Conservation (phyloP, 2,113 vertebrate genomes). For the Rhinoptilus africanus region DNA sequence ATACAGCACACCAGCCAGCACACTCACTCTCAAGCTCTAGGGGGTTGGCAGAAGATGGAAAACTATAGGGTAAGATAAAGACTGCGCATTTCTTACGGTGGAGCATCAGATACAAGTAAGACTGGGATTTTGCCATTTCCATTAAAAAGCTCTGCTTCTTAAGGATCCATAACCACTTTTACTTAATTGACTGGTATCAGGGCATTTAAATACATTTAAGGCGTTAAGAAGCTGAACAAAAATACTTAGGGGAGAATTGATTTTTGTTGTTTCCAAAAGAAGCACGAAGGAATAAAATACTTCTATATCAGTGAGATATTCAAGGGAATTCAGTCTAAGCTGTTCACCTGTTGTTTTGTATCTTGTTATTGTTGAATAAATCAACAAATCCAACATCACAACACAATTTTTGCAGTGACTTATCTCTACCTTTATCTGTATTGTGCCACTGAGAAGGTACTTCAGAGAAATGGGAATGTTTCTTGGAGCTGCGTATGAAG, state of each 20-base stretch:
- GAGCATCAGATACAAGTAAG: neutral
- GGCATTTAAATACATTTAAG: neutral
- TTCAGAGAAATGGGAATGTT: neutral
- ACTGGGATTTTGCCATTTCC: neutral
- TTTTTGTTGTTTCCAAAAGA: neutral
- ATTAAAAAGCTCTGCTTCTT: neutral
- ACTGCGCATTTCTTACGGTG: neutral
- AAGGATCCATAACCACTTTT: neutral
- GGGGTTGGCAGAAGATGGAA: neutral
- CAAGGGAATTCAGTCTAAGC: neutral
- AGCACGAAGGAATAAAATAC: neutral
- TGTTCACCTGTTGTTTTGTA: neutral
- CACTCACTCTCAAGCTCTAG: neutral
- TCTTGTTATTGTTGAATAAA: neutral
- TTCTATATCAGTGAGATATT: neutral
- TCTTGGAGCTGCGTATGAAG: neutral
- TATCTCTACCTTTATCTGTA: neutral
- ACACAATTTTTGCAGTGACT: neutral
- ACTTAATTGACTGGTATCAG: neutral
- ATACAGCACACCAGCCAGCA: neutral
- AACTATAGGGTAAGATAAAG: neutral
- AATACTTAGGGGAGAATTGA: neutral
- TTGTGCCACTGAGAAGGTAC: neutral
- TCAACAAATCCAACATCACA: neutral
- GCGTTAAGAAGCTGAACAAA: neutral